Conservation (phyloP, 2,888 invertebrate species). For the Ennomos fuscantarius region DNA sequence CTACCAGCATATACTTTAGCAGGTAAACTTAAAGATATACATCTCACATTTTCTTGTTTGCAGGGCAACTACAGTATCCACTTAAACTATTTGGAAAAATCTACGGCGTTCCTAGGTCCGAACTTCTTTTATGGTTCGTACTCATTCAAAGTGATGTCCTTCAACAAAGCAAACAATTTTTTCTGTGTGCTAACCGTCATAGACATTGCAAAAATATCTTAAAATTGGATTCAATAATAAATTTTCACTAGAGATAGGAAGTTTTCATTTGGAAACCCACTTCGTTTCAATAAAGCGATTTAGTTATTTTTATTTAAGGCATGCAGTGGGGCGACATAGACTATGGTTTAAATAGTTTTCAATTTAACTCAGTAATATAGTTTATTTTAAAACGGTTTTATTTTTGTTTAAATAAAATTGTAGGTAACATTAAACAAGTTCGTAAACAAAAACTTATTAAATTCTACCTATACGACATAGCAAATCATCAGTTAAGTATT, state of each 20-base stretch:
- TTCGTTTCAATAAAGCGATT: neutral
- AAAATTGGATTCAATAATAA: conserved; percentile 20
- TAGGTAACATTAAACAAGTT: too few species aligned
- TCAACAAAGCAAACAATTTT: conserved; percentile 65
- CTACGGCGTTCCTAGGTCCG: conserved; percentile 60
- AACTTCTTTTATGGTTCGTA: conserved; percentile 72
- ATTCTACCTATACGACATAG: too few species aligned
- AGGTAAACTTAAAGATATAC: too few species aligned
- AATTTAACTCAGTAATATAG: too few species aligned
- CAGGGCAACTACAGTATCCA: conserved; percentile 70
- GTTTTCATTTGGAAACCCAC: conserved; percentile 15
- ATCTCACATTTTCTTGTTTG: conserved; percentile 40
- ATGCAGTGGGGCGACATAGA: neutral
- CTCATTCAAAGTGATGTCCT: conserved; percentile 60
- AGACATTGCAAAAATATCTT: conserved; percentile 43
- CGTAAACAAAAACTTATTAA: too few species aligned
- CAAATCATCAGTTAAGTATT: too few species aligned
- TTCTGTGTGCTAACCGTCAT: conserved; percentile 56
- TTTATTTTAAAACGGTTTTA: too few species aligned
- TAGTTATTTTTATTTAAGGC: conserved; percentile 2
- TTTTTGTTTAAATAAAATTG: too few species aligned
- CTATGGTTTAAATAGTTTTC: neutral
- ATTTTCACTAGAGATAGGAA: conserved; percentile 11
- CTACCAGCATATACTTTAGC: too few species aligned
- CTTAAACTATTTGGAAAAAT: conserved; percentile 58